Base-by-base conservation (phyloP, 1,140 invertebrate species). In the Cherax destructor region DNA sequence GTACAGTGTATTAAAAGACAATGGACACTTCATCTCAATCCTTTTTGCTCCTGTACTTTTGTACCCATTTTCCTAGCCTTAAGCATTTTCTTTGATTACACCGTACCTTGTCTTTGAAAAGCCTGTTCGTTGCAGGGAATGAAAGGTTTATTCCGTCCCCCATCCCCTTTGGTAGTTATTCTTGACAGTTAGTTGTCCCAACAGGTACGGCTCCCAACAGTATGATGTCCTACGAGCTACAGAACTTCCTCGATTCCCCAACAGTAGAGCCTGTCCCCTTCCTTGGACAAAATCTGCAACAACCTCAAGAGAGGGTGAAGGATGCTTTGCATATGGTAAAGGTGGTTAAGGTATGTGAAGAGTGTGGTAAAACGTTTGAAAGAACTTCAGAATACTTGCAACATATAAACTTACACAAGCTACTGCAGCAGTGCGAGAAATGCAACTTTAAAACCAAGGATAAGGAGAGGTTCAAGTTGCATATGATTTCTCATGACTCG, bases 331-430 rank as follows among this genome's bases (percentile, higher is more conserved):
- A 49, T 61, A 56, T 69, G 52, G 7, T 56, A 50, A 91, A 79
- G 83, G 61, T 83, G 18, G 13, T 61, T 30, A 91, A 91, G 89
- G 89, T 85, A 79, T 91, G 89, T 80, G 83, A 86, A 69, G 56
- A 83, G 41, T 91, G 89, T 85, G 81, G 74, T 41, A 24, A 30
- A 5, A 61, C 69, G 10, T 77, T 90, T 24, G 24, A 83, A 3
- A 84, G 59, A 41, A 74, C 49, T 41, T 21, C 81, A 78, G 69
- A 72, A 18, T 88, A 88, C 41, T 61, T 90, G 24, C 49, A 84
- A 59, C 81, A 85, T 72, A 61, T 74, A 41, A 86, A 50, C 3
- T 85, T 56, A 56, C 87, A 89, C 79, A 50, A 24, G 50, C 59
- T 47, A 7, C n/a, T 80, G 74, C 77, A 65, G 76, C 83, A 79